Evolutionary conservation across 2,888 invertebrate species (phyloP).

Genomic region (Gerris lacustris): DNA sequence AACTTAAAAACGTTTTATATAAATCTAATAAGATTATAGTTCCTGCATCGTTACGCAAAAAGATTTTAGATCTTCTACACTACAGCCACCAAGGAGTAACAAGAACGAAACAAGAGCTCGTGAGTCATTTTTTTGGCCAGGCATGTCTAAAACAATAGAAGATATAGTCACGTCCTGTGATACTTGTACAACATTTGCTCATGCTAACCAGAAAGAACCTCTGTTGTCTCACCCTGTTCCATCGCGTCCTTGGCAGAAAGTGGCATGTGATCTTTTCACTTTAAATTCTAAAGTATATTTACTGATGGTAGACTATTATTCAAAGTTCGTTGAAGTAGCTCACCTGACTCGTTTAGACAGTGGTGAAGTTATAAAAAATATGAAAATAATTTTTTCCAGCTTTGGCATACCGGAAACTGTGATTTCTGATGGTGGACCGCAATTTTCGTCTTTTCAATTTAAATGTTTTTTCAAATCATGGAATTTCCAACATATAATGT

Average conservation of each 20-base stretch:
- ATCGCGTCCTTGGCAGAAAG: background rate
- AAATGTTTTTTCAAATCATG: background rate
- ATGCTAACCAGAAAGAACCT: slow-evolving; percentile 3
- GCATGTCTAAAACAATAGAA: slow-evolving; percentile 3
- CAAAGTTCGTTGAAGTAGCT: slow-evolving; percentile 6
- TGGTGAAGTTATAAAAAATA: slow-evolving; percentile 2
- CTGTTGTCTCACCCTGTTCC: background rate
- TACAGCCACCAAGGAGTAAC: background rate
- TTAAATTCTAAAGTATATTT: slow-evolving; percentile 2
- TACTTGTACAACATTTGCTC: slow-evolving; percentile 2
- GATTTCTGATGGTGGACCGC: slow-evolving; percentile 3
- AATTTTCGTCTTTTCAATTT: slow-evolving; percentile 5
- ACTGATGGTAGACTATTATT: slow-evolving; percentile 9
- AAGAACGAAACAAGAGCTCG: slow-evolving; percentile 8
- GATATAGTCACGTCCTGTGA: slow-evolving; percentile 4
- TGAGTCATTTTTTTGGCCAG: slow-evolving; percentile 10
- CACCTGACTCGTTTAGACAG: background rate
- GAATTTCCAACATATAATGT: slow-evolving; percentile 5
- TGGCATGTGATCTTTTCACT: background rate
- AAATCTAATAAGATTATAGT: slow-evolving; percentile 5
- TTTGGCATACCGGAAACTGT: background rate
- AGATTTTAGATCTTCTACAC: background rate
- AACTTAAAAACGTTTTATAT: background rate
- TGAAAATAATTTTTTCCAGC: slow-evolving; percentile 9
- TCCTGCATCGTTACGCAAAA: background rate